Percentiles rank a stretch among this genome's conserved stretches.
phyloP scores from a whole-genome alignment of 2,113 vertebrate genomes.

The Dunckerocampus dactyliophorus region DNA sequence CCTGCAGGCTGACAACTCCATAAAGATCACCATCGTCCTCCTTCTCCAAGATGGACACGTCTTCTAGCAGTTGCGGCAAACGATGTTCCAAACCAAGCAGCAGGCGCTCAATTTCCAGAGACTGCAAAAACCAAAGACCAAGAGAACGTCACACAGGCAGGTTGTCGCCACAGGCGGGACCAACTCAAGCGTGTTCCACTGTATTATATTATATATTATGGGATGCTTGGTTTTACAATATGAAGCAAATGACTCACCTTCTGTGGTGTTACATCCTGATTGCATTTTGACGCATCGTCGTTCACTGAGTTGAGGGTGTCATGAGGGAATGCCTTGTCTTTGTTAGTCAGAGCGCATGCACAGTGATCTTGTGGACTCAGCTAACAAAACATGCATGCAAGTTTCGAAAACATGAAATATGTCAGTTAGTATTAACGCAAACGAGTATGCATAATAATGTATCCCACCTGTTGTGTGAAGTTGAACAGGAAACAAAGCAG shows the following conservation, averaged over 20 bases:
- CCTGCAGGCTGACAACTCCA: slow-evolving; percentile 55
- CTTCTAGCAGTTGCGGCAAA: slow-evolving; percentile 51
- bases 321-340: slow-evolving; percentile 51
- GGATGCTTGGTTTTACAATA: no score
- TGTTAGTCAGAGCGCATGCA: slow-evolving; percentile 58
- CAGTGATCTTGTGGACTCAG: slow-evolving; percentile 24
- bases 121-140: slow-evolving; percentile 27
- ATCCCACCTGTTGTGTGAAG: slow-evolving; percentile 55
- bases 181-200: no score
- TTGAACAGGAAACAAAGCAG: slow-evolving; percentile 33
- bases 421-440: not conserved
- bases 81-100: slow-evolving; percentile 57
- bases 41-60: slow-evolving; percentile 52
- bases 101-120: slow-evolving; percentile 45
- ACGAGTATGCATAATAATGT: not conserved
- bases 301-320: slow-evolving; percentile 40
- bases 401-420: not conserved
- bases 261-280: slow-evolving; percentile 27
- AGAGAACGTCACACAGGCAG: not conserved
- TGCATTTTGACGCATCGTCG: slow-evolving; percentile 43
- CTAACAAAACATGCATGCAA: slow-evolving; percentile 16
- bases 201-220: no score
- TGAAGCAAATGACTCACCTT: slow-evolving; percentile 42
- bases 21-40: slow-evolving; percentile 67
- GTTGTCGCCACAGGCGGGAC: not conserved